Evolutionary conservation across 2,888 invertebrate genomes (phyloP).

Genomic region (Hyposoter didymator): DNA sequence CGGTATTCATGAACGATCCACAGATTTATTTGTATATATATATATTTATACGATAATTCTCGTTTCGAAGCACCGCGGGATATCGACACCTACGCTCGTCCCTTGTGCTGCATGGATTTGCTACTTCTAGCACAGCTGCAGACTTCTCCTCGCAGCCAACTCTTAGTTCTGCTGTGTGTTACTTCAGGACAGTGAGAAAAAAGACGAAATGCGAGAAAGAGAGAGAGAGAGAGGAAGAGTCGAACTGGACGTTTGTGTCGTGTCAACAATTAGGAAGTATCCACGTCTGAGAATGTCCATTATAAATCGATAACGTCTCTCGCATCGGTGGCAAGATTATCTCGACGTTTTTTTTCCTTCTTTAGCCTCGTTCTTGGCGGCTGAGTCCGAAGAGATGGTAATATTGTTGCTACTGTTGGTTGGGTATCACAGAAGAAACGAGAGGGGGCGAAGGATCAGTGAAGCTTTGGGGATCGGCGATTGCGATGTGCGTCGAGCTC

Average conservation of each 20-base stretch:
- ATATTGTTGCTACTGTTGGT: conserved; percentile 42
- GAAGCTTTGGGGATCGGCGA: conserved; percentile 71
- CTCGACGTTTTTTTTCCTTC: conserved; percentile 3
- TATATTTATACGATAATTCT: conserved; percentile 55
- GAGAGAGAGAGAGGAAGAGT: conserved; percentile 18
- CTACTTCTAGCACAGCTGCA: conserved; percentile 47
- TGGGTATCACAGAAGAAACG: conserved; percentile 34
- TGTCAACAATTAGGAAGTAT: conserved; percentile 82
- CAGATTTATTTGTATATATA: conserved; percentile 11
- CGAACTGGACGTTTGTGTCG: conserved; percentile 67
- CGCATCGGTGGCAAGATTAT: conserved; percentile 21
- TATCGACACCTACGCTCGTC: conserved; percentile 65
- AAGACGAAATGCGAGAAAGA: background rate
- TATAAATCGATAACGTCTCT: conserved; percentile 77
- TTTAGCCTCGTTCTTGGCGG: conserved; percentile 3
- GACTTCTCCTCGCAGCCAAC: conserved; percentile 23
- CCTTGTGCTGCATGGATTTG: conserved; percentile 24
- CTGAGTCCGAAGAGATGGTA: conserved; percentile 14
- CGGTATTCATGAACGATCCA: conserved; percentile 21
- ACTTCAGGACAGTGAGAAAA: conserved; percentile 1
- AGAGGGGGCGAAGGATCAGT: conserved; percentile 52
- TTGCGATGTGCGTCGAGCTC: conserved; percentile 33
- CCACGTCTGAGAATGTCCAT: conserved; percentile 77
- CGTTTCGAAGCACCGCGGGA: conserved; percentile 66
- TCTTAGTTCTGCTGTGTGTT: conserved; percentile 47